Evolutionary conservation across 2,797 vertebrate species (phyloP).

Genomic region (Eulemur rubriventer): DNA sequence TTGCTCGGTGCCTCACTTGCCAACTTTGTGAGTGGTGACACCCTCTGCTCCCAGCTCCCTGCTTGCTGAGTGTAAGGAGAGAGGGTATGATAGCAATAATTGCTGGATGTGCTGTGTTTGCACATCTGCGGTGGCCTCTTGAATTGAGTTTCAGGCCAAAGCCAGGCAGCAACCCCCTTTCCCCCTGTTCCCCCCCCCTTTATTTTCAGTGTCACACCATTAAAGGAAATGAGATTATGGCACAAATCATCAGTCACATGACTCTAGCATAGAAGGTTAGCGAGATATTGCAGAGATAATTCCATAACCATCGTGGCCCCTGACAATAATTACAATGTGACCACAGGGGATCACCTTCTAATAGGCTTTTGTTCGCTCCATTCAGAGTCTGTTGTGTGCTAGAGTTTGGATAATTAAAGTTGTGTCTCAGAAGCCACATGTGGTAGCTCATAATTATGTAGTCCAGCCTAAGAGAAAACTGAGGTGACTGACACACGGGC

Average conservation of each 20-base stretch:
- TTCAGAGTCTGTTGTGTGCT: constrained; percentile 70
- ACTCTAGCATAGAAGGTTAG: constrained; percentile 36
- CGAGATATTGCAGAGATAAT: constrained; percentile 70
- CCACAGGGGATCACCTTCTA: constrained; percentile 70
- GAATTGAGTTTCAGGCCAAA: not conserved
- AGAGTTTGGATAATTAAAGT: constrained; percentile 74
- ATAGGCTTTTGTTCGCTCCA: constrained; percentile 76
- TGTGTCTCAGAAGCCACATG: constrained; percentile 65
- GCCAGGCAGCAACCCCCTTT: not conserved
- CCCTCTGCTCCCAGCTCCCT: not conserved
- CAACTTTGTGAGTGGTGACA: not conserved
- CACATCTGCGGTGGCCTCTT: constrained; percentile 33
- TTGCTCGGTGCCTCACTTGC: not conserved
- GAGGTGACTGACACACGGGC: constrained; percentile 32
- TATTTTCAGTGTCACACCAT: constrained; percentile 53
- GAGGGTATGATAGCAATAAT: not conserved
- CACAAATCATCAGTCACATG: constrained; percentile 54
- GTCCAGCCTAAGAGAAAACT: not conserved
- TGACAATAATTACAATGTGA: constrained; percentile 68
- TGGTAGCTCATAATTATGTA: constrained; percentile 67
- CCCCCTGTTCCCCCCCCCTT: not conserved
- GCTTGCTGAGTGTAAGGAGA: not conserved
- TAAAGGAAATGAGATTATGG: constrained; percentile 68
- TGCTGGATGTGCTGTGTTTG: constrained; percentile 23
- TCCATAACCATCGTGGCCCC: not conserved